phyloP scores from a whole-genome alignment of 1,140 invertebrate genomes.

The Meteorus sp. region DNA sequence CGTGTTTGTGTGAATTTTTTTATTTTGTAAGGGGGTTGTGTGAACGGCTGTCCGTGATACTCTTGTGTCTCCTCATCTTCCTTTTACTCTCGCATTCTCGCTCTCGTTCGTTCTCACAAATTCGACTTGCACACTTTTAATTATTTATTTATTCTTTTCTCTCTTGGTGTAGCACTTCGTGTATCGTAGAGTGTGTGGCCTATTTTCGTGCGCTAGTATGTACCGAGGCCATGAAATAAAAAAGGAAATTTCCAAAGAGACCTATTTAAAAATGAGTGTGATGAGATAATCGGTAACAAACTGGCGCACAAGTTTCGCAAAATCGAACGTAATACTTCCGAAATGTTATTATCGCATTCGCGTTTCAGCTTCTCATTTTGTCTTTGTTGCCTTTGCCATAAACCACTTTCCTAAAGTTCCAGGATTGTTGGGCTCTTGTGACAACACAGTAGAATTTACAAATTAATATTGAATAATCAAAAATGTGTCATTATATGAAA shows the following conservation, averaged over 20 bases:
- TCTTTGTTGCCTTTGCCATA: slow-evolving; percentile 23
- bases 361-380: slow-evolving; percentile 19
- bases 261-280: too few relatives aligned
- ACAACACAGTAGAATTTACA: slow-evolving; percentile 24
- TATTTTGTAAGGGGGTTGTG: slow-evolving; percentile 28
- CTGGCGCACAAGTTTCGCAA: slow-evolving; percentile 47
- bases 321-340: slow-evolving; percentile 28
- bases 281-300: slow-evolving; percentile 50
- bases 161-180: slow-evolving; percentile 40
- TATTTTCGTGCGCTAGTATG: slow-evolving; percentile 45
- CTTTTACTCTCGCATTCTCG: slow-evolving; percentile 35
- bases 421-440: slow-evolving; percentile 28
- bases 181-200: slow-evolving; percentile 13
- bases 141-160: too few relatives aligned
- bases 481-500: background rate
- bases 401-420: slow-evolving; percentile 30
- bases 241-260: too few relatives aligned
- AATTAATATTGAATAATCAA: slow-evolving; percentile 21
- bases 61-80: slow-evolving; percentile 43
- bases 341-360: slow-evolving; percentile 20
- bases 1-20: slow-evolving; percentile 29
- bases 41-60: slow-evolving; percentile 46
- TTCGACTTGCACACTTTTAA: slow-evolving; percentile 31
- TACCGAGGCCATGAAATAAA: slow-evolving; percentile 37
- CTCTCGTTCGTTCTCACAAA: slow-evolving; percentile 39